Conservation (phyloP, 2,888 invertebrate genomes). For the Xanthostigma xanthostigma region DNA sequence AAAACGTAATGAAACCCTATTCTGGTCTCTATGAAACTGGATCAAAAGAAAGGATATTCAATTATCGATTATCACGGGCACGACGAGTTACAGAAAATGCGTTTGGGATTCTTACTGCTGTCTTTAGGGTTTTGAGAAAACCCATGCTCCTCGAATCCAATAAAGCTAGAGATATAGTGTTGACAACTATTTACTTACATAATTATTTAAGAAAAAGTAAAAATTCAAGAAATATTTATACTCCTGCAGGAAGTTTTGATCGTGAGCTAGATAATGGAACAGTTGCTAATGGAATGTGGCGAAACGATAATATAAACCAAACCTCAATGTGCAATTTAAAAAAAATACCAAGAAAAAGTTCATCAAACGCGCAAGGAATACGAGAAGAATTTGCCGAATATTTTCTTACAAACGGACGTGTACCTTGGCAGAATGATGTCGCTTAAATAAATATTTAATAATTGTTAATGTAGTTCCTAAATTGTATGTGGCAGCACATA, state of each 20-base stretch:
- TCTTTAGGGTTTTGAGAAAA: conserved; percentile 7
- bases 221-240: conserved; percentile 10
- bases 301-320: conserved; percentile 4
- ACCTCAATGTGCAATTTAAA: conserved; percentile 6
- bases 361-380: conserved; percentile 5
- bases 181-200: conserved; percentile 2
- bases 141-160: conserved; percentile 6
- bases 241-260: conserved; percentile 13
- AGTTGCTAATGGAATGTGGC: conserved; percentile 8
- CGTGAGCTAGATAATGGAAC: conserved; percentile 6
- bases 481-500: too few species aligned
- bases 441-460: conserved; percentile 1
- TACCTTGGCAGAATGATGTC: conserved; percentile 8
- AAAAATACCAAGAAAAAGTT: conserved; percentile 8
- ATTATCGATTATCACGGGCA: not conserved
- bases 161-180: conserved; percentile 1
- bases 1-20: conserved; percentile 3
- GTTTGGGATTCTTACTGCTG: conserved; percentile 6
- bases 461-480: too few species aligned
- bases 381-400: conserved; percentile 8
- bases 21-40: conserved; percentile 3
- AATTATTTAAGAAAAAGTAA: conserved; percentile 5
- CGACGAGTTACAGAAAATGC: not conserved
- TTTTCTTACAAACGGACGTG: conserved; percentile 5
- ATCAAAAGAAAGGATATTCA: not conserved